Conservation (phyloP, 2,888 invertebrate species). For the Drosophila ochracea region DNA sequence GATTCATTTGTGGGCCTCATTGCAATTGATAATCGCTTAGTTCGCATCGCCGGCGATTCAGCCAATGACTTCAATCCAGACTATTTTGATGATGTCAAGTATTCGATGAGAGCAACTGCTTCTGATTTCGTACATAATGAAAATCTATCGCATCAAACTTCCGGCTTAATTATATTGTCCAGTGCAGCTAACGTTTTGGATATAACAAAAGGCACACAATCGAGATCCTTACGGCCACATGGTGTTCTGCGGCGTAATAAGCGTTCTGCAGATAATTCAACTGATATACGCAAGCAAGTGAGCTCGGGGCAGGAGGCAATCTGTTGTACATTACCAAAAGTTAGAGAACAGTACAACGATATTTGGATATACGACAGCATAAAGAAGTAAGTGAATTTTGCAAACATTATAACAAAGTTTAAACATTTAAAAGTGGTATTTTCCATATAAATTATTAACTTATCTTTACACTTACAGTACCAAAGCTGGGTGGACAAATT, state of each 20-base stretch:
- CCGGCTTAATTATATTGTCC: slow-evolving; percentile 28
- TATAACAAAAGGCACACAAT: background rate
- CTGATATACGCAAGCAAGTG: background rate
- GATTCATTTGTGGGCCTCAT: slow-evolving; percentile 37
- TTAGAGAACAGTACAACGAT: background rate
- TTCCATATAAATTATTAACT: background rate
- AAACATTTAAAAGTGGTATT: fast-evolving
- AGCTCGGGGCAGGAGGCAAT: background rate
- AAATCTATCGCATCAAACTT: background rate
- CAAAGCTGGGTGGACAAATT: background rate
- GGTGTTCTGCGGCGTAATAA: background rate
- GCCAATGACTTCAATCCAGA: slow-evolving; percentile 12
- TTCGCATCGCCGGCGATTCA: background rate
- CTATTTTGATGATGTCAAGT: slow-evolving; percentile 12
- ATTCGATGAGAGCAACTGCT: background rate
- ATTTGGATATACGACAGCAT: slow-evolving; percentile 46
- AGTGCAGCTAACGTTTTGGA: slow-evolving; percentile 6
- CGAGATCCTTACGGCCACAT: background rate
- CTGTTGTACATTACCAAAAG: background rate
- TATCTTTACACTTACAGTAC: slow-evolving; percentile 10
- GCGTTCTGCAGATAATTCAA: background rate
- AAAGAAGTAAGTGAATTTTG: slow-evolving; percentile 13
- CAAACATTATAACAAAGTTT: background rate
- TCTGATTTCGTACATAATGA: background rate
- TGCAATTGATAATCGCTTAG: slow-evolving; percentile 12